These are phyloP conservation scores for Thecocarcelia acutangulata DNA, from an alignment of 2,888 invertebrate genomes.

Conservation along the genomic window DNA sequence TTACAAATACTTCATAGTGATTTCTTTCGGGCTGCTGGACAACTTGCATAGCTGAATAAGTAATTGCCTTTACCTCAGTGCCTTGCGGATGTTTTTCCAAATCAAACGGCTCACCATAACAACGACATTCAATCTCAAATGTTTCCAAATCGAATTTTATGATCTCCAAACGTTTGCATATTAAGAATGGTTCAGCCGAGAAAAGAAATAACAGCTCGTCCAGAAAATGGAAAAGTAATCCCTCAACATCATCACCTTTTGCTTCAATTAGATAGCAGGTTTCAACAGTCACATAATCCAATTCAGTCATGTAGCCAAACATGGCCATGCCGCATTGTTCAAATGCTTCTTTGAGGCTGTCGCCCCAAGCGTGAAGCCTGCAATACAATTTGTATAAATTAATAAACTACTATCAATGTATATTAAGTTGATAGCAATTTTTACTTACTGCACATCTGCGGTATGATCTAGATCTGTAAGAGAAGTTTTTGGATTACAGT, in stretches of 20 bases:
- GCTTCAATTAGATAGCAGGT: constrained; percentile 92
- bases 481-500: not conserved
- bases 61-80: constrained; percentile 99
- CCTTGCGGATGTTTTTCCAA: constrained; percentile 98
- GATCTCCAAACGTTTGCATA: constrained; percentile 93
- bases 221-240: constrained; percentile 94
- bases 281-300: constrained; percentile 90
- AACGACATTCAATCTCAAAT: constrained; percentile 89
- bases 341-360: constrained; percentile 92
- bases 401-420: too few species aligned
- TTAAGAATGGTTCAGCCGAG: constrained; percentile 93
- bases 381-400: constrained; percentile 12
- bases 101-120: constrained; percentile 96
- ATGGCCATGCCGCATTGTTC: constrained; percentile 97
- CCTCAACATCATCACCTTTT: constrained; percentile 92
- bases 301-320: constrained; percentile 98
- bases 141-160: constrained; percentile 92
- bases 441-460: constrained; percentile 99
- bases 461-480: constrained; percentile 95
- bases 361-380: constrained; percentile 96
- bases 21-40: constrained; percentile 87
- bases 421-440: constrained; percentile 55
- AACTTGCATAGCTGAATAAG: constrained; percentile 99
- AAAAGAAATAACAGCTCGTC: constrained; percentile 97
- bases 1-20: constrained; percentile 95